Percentiles rank a stretch among this genome's conserved stretches.
Evolutionary conservation across 2,113 vertebrate species (phyloP).

Genomic region (Ophiodon elongatus): DNA sequence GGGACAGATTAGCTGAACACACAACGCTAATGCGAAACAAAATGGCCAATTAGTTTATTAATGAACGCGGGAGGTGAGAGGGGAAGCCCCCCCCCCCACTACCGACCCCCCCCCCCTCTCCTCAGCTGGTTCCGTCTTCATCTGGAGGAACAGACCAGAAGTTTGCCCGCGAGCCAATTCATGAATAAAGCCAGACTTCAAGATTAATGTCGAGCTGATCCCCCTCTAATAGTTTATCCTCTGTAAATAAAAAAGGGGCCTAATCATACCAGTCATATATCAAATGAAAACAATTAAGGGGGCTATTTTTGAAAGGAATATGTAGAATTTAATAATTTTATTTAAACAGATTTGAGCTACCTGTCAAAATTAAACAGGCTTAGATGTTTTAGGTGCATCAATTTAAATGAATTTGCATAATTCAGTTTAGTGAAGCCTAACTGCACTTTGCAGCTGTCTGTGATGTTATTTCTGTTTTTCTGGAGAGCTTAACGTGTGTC

Average conservation of each 20-base stretch:
- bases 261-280: background rate
- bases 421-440: background rate
- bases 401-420: background rate
- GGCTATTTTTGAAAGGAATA: background rate
- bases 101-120: accelerated
- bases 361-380: background rate
- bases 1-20: slow-evolving; percentile 87
- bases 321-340: background rate
- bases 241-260: too few relatives aligned
- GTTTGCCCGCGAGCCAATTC: background rate
- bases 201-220: background rate
- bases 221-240: background rate
- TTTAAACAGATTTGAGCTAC: background rate
- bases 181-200: background rate
- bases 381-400: background rate
- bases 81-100: too few relatives aligned
- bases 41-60: slow-evolving; percentile 78
- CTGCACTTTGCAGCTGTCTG: background rate
- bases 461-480: background rate
- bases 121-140: background rate
- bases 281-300: background rate
- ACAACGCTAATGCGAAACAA: slow-evolving; percentile 86
- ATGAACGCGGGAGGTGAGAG: slow-evolving; percentile 58
- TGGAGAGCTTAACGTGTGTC: background rate
- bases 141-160: background rate